Evolutionary conservation across 1,140 invertebrate species (phyloP).

Genomic region (Scaptodrosophila lebanonensis): DNA sequence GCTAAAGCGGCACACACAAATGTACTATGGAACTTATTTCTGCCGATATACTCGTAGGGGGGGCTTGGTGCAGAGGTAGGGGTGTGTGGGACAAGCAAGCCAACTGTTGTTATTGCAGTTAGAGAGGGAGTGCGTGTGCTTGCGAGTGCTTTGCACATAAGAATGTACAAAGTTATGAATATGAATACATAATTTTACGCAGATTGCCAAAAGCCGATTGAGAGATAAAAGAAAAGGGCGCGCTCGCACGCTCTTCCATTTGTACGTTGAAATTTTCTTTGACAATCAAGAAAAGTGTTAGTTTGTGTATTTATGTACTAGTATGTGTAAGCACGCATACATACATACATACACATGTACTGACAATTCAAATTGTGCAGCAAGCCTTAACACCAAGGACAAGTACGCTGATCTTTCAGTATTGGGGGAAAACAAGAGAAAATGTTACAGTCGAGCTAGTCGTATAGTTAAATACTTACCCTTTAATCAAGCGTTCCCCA

Average conservation of each 20-base stretch:
- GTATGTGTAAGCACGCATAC: too few species aligned
- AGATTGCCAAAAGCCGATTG: slow-evolving; percentile 70
- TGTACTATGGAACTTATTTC: slow-evolving; percentile 33
- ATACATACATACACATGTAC: too few species aligned
- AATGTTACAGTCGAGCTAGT: too few species aligned
- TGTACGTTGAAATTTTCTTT: slow-evolving; percentile 28
- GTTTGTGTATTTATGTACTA: too few species aligned
- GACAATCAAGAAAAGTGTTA: slow-evolving; percentile 39
- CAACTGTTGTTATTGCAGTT: slow-evolving; percentile 34
- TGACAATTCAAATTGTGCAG: too few species aligned
- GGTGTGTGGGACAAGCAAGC: slow-evolving; percentile 17
- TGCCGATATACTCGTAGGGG: slow-evolving; percentile 6
- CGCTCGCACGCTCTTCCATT: slow-evolving; percentile 15
- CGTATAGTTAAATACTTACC: too few species aligned
- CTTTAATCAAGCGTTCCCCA: too few species aligned
- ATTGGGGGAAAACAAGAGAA: too few species aligned
- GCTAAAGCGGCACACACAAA: slow-evolving; percentile 63
- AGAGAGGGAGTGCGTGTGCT: slow-evolving; percentile 33
- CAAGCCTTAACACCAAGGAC: too few species aligned
- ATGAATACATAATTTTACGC: slow-evolving; percentile 72
- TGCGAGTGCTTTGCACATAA: slow-evolving; percentile 27
- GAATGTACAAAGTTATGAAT: slow-evolving; percentile 65
- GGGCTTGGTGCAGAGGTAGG: neutral
- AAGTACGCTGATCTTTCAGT: too few species aligned
- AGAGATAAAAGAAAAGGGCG: slow-evolving; percentile 63